Evolutionary conservation across 2,888 invertebrate genomes (phyloP).

Genomic region (Neoascia interrupta): DNA sequence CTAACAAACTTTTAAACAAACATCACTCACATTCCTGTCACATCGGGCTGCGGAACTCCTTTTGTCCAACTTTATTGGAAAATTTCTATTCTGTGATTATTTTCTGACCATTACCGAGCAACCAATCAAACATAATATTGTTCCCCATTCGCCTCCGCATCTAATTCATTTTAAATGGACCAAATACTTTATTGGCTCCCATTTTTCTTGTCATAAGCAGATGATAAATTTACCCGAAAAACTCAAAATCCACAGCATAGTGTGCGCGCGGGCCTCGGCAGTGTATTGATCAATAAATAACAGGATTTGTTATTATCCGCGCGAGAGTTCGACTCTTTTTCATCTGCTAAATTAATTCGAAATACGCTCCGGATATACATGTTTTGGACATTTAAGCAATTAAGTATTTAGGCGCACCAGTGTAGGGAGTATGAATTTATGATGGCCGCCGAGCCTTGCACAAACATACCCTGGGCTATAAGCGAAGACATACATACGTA

Average conservation of each 20-base stretch:
- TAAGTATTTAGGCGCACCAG: constrained; percentile 7
- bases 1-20: constrained; percentile 24
- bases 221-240: constrained; percentile 53
- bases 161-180: constrained; percentile 61
- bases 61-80: no score
- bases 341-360: constrained; percentile 49
- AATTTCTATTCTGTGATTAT: constrained; percentile 4
- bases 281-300: constrained; percentile 61
- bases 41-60: no score
- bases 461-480: not conserved
- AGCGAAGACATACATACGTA: not conserved
- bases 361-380: constrained; percentile 24
- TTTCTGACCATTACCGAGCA: not conserved
- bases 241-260: constrained; percentile 24
- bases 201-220: constrained; percentile 68
- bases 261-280: not conserved
- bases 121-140: constrained; percentile 35
- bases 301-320: constrained; percentile 49
- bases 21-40: constrained; percentile 22
- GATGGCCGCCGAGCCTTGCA: not conserved
- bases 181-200: constrained; percentile 36
- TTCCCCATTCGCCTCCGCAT: not conserved
- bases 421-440: constrained; percentile 3
- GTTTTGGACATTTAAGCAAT: constrained; percentile 50
- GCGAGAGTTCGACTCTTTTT: constrained; percentile 39